Base-by-base conservation (phyloP, 2,113 vertebrate species). In the Corythornis cristatus region DNA sequence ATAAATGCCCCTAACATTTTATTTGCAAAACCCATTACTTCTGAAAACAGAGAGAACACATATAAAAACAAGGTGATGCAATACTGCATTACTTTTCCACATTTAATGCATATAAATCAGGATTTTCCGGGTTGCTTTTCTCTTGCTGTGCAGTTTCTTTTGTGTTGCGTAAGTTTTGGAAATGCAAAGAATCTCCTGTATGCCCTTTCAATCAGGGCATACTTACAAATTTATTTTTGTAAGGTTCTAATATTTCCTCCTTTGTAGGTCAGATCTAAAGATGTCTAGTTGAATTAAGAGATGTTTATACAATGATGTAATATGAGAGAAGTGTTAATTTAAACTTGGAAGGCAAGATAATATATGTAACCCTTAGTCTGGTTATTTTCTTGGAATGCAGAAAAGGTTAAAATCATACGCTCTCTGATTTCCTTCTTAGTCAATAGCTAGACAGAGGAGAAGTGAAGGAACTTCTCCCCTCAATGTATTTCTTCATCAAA, bases 271-370 rank as follows among this genome's bases (percentile, higher is more conserved):
- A 93, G 42, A 77, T 15, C 20, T 57, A 65, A 84, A 2, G 4
- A 75, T 77, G 60, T 80, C 16, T 75, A 45, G 54, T 33, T 93
- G 57, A 80, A 84, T 90, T 92, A 72, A 60, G 75, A 83, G 54
- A 84, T 93, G 45, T 93, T 95, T 92, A 51, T 60, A 14, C 51
- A 53, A 51, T 88, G 86, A 89, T 93, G 83, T 66, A 94, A 83
- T 75, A 75, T 87, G 89, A 93, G 53, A 91, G 64, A 94, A 79
- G 66, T 92, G 83, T 89, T 95, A 93, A 93, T 71, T 91, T 83
- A 40, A 46, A 68, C 60, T 93, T 93, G 87, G 87, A 92, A 79
- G 73, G 35, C 5, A 4, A 40, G 43, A 46, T 74, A 64, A 70
- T 86, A 12, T 86, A 11, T 74, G 31, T 88, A 92, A 90, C 46